A percentile compares a stretch with the other conserved stretches of the same genome.
These are phyloP conservation scores for Drosophila mayaguana DNA, from an alignment of 2,888 invertebrate species.

Conservation along the genomic window DNA sequence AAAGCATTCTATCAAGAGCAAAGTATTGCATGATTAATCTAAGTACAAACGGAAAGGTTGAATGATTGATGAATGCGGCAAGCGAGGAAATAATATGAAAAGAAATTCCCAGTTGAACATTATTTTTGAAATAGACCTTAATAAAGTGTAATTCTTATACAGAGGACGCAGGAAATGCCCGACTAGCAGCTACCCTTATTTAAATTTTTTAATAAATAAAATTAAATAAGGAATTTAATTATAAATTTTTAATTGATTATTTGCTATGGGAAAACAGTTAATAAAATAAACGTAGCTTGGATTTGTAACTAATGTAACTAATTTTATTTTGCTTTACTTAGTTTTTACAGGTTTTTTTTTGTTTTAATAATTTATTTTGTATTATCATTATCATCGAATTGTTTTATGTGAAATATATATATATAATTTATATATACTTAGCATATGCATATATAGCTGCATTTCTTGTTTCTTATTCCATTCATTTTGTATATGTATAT, in stretches of 20 bases:
- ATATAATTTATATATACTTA: conserved; percentile 41
- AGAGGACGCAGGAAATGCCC: neutral
- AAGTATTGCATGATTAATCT: conserved; percentile 27
- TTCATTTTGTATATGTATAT: conserved; percentile 69
- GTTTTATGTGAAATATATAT: conserved; percentile 59
- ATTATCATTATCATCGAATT: conserved; percentile 73
- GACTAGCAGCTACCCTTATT: neutral
- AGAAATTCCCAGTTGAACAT: neutral
- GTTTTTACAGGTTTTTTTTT: conserved; percentile 73
- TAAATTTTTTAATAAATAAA: no score
- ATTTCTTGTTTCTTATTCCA: conserved; percentile 20
- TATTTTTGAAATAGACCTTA: neutral
- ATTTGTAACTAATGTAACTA: conserved; percentile 81
- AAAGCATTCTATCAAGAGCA: neutral
- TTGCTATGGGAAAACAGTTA: neutral
- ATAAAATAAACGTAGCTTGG: conserved; percentile 55
- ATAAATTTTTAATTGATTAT: no score
- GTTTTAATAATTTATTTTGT: conserved; percentile 71
- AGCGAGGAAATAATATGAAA: neutral
- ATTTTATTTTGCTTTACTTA: conserved; percentile 81
- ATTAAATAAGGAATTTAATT: no score
- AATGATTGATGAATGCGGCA: conserved; percentile 7
- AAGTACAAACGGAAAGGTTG: neutral
- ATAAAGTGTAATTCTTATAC: neutral
- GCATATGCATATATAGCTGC: conserved; percentile 73